Evolutionary conservation across 2,113 vertebrate genomes (phyloP), one percentile per base, ranked within the genome.

Genomic region (Paramormyrops kingsleyae): DNA sequence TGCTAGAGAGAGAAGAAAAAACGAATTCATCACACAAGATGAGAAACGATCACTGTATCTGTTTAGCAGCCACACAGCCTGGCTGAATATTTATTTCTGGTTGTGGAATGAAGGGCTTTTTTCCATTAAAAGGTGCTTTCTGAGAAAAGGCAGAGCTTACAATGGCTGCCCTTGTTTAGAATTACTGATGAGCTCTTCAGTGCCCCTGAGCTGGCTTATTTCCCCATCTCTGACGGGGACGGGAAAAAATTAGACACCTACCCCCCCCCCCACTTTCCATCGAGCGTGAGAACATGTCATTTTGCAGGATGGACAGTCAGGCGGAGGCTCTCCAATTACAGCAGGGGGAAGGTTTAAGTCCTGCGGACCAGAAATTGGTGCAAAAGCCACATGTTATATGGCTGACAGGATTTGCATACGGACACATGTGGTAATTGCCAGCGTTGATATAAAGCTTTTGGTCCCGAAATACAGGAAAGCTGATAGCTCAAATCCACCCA

Each of bases 231-330:
- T 87, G 91, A 90, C 90, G 93, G 92, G 92, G 89, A 90, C 31
- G 70, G 59, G 87, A 90, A 89, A 92, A 90, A 88, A 80, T 91
- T 39, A 88, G 56, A 39, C n/a, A 59, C n/a, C 31, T 77, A 88
- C 59, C 21, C 19, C 3, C 2, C 19, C 56, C 21, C 7, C 6
- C 90, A 90, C 92, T 94, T 92, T 95, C 92, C 92, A 94, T 94
- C 94, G 93, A 92, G 91, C 90, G 91, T 92, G 93, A 95, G 91
- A 93, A 92, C 93, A 94, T 93, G 93, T 93, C 93, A 95, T 95
- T 95, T 94, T 91, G 92, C 90, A 94, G 95, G 94, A 95, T 94
- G 90, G 94, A 94, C 94, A 92, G 93, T 91, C 89, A 83, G 90
- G 92, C 94, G 92, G 92, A 93, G 95, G 59, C 94, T 92, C 94